These are phyloP conservation scores for Pleuronectes platessa DNA, from an alignment of 2,113 vertebrate genomes.

Conservation along the genomic window DNA sequence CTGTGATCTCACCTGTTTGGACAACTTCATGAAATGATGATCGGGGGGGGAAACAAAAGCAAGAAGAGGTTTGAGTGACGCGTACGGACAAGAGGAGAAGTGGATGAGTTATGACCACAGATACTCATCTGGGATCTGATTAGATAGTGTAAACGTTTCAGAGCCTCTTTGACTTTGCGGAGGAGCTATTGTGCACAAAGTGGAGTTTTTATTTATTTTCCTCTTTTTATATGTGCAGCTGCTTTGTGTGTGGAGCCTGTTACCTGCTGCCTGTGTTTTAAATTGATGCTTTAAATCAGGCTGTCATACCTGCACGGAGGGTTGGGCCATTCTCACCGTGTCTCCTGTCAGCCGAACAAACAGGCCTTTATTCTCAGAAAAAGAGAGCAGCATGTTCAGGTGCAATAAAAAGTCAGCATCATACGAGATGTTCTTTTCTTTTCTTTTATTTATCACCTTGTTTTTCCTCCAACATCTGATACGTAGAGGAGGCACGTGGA, in stretches of 20 bases:
- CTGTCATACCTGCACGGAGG: slow-evolving; percentile 53
- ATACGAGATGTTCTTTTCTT: not conserved
- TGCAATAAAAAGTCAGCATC: not conserved
- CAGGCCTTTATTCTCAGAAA: slow-evolving; percentile 52
- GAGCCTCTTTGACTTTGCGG: slow-evolving; percentile 15
- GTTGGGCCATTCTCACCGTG: slow-evolving; percentile 35
- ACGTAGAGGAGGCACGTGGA: not conserved
- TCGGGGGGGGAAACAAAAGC: slow-evolving; percentile 23
- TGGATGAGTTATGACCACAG: slow-evolving; percentile 44
- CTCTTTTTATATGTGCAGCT: slow-evolving; percentile 11
- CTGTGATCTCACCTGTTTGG: slow-evolving; percentile 68
- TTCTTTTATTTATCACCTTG: not conserved
- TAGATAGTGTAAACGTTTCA: slow-evolving; percentile 48
- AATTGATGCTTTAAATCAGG: slow-evolving; percentile 64
- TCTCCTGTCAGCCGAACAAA: slow-evolving; percentile 53
- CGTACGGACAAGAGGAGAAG: not conserved
- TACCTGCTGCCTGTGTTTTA: slow-evolving; percentile 30
- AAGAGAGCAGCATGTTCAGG: not conserved
- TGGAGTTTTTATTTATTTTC: not conserved
- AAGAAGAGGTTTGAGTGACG: slow-evolving; percentile 10
- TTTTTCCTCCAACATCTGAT: not conserved
- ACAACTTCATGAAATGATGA: slow-evolving; percentile 25
- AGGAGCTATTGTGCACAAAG: slow-evolving; percentile 15
- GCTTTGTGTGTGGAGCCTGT: slow-evolving; percentile 20
- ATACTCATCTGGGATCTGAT: slow-evolving; percentile 27